Conservation (phyloP, 92 coral and sea anemone species). For the Desmophyllum pertusum region DNA sequence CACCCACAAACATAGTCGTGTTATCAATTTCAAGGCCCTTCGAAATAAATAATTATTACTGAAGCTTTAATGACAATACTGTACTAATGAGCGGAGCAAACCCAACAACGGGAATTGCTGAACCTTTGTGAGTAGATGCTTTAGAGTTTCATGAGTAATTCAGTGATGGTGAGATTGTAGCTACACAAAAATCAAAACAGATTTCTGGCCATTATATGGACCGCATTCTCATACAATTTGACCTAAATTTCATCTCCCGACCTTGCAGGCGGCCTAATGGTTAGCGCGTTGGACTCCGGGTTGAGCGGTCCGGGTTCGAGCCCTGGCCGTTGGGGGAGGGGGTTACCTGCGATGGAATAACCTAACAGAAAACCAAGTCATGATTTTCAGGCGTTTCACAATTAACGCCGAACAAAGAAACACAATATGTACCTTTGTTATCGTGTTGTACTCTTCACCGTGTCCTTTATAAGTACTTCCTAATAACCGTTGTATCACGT, state of each 20-base stretch:
- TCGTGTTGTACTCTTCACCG: background rate
- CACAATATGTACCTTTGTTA: constrained; percentile 14
- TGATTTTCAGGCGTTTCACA: too few relatives aligned
- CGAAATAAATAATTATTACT: too few relatives aligned
- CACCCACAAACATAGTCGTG: constrained; percentile 30
- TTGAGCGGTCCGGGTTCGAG: too few relatives aligned
- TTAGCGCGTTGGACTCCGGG: too few relatives aligned
- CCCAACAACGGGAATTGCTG: background rate
- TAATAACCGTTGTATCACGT: constrained; percentile 41
- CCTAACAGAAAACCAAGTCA: too few relatives aligned
- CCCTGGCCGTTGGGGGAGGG: too few relatives aligned
- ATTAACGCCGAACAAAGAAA: background rate
- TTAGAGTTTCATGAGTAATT: background rate
- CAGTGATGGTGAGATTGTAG: background rate
- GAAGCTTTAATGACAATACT: background rate
- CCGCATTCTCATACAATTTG: too few relatives aligned
- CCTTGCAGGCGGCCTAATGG: too few relatives aligned
- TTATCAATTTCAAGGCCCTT: constrained; percentile 26
- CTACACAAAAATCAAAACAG: background rate
- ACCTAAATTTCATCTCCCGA: too few relatives aligned
- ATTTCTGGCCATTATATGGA: background rate
- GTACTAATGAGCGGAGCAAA: background rate
- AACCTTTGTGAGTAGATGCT: background rate
- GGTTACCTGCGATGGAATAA: too few relatives aligned
- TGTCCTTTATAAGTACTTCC: constrained; percentile 40